Conservation (phyloP, 2,888 invertebrate genomes). For the Meghimatium bilineatum region DNA sequence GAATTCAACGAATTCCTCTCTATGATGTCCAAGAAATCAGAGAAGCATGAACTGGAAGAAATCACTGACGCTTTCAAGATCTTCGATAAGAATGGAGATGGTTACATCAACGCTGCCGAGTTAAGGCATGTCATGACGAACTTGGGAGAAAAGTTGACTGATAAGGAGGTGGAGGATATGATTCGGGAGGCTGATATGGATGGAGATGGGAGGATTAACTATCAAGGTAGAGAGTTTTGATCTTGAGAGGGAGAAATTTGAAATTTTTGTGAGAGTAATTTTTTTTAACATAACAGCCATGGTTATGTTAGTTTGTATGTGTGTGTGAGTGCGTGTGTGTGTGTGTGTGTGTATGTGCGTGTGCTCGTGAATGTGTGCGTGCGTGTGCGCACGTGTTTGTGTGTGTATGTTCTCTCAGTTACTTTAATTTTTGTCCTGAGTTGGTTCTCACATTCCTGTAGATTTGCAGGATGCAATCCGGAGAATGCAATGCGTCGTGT, state of each 20-base stretch:
- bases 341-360: no score
- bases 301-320: no score
- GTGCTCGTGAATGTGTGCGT: not conserved
- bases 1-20: constrained; percentile 99
- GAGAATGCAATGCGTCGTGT: no score
- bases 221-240: not conserved
- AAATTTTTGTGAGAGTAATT: no score
- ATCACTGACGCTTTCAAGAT: constrained; percentile 57
- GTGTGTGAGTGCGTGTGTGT: no score
- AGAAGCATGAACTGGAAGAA: constrained; percentile 51
- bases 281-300: no score
- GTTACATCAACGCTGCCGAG: constrained; percentile 55
- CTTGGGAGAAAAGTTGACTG: constrained; percentile 54
- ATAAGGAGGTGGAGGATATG: constrained; percentile 59
- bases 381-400: no score
- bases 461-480: no score
- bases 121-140: constrained; percentile 55
- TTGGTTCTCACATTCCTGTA: no score
- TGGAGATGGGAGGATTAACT: constrained; percentile 86
- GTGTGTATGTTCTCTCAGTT: no score
- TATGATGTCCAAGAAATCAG: constrained; percentile 99
- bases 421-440: no score
- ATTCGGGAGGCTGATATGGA: constrained; percentile 86
- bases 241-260: no score
- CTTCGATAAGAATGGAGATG: constrained; percentile 57